These are phyloP conservation scores for Mesorhabditis sp. DNA, from an alignment of 2,888 invertebrate genomes.

Conservation along the genomic window DNA sequence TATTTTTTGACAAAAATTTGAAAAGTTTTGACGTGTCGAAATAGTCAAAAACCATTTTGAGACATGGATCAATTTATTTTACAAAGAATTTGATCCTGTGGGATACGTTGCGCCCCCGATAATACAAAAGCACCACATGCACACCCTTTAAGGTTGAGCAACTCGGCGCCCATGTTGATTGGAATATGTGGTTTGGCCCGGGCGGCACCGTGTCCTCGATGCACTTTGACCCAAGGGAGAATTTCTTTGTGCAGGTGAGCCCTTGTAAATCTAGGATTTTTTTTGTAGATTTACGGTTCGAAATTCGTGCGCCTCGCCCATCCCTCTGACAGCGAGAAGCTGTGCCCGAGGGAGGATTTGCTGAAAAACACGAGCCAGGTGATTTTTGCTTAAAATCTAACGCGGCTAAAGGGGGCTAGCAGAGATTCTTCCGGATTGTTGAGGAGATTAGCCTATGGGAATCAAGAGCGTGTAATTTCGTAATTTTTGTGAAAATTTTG, in stretches of 20 bases:
- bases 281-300: slow-evolving; percentile 68
- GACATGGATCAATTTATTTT: too few species aligned
- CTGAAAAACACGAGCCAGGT: slow-evolving; percentile 81
- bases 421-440: too few species aligned
- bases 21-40: too few species aligned
- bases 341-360: slow-evolving; percentile 74
- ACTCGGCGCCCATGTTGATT: slow-evolving; percentile 64
- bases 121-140: background rate
- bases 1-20: too few species aligned
- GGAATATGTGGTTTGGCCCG: slow-evolving; percentile 97
- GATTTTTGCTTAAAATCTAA: background rate
- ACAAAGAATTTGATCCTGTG: background rate
- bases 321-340: slow-evolving; percentile 68
- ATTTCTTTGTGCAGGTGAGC: slow-evolving; percentile 53
- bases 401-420: too few species aligned
- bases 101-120: background rate
- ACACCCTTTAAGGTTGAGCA: background rate
- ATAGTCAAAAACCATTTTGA: too few species aligned
- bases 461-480: too few species aligned
- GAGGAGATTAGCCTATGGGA: too few species aligned
- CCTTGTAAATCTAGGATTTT: slow-evolving; percentile 35
- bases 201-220: slow-evolving; percentile 86
- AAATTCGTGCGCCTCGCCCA: slow-evolving; percentile 83
- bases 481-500: too few species aligned
- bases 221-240: slow-evolving; percentile 67